Evolutionary conservation across 2,888 invertebrate genomes (phyloP), one percentile per base, ranked within the genome.

Genomic region (Napeogenes inachia): DNA sequence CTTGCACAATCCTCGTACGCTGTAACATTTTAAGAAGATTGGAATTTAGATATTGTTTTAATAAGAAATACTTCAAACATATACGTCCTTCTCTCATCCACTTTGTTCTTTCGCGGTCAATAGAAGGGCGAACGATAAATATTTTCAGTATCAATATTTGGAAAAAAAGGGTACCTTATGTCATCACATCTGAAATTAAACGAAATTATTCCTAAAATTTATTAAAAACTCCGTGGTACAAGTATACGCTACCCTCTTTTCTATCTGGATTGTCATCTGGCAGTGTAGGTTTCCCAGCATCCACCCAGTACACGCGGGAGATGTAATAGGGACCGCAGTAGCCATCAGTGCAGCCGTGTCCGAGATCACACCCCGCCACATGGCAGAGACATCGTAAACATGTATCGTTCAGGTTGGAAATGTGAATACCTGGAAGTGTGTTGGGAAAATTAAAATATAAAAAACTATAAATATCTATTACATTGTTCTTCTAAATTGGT

Each of bases 261-360:
- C 93, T 81, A 21, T 87, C 82, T 0, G 91, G 85, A 68, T 91
- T 91, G 71, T 94, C 93, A 38, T 92, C 92, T 3, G 92, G 91
- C 57, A 93, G 73, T 2, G 91, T 92, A 2, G 91, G 89, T 70
- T 91, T 91, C 1, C 92, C 93, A 2, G 93, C 93, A 68, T 94
- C 94, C 4, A 89, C 87, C 94, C 94, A 94, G 77, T 94, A 94
- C 4, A 93, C 86, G 70, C 91, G 84, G 56, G 93, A 92, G 67
- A 94, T 91, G 78, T 91, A 92, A 80, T 92, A 93, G 0, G 93
- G 92, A 0, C 94, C 93, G 73, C 94, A 94, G 76, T 92, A 93
- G 0, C 92, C 92, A 0, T 80, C 85, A 0, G 79, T 78, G 75
- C 93, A 93, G 4, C 91, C 91, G 59, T 89, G 81, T 0, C 88